These are phyloP conservation scores for Lycocorax pyrrhopterus DNA, from an alignment of 2,113 vertebrate genomes.

Conservation along the genomic window DNA sequence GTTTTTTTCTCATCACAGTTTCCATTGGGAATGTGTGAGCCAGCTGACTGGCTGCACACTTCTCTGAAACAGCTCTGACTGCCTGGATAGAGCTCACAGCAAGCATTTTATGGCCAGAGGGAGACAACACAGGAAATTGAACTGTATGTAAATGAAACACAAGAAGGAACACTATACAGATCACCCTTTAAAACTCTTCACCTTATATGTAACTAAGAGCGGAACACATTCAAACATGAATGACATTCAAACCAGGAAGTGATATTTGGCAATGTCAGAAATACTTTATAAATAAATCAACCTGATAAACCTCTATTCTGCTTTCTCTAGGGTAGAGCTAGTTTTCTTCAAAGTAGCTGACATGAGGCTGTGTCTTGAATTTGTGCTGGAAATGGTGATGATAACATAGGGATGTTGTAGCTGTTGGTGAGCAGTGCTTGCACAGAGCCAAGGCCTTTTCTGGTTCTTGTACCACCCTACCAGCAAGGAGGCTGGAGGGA, in stretches of 20 bases:
- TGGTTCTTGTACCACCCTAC: neutral
- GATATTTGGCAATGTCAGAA: neutral
- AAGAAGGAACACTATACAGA: neutral
- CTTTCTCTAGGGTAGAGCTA: neutral
- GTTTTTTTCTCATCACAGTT: neutral
- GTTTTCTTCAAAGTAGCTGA: neutral
- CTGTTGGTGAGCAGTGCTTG: fast-evolving
- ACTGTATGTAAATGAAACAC: neutral
- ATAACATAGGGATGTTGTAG: neutral
- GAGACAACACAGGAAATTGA: neutral
- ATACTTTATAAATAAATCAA: neutral
- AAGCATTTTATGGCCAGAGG: neutral
- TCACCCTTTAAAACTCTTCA: neutral
- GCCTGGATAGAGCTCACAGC: neutral
- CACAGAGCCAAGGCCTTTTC: neutral
- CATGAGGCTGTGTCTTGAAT: neutral
- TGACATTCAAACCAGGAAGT: neutral
- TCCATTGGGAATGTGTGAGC: neutral
- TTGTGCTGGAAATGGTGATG: neutral
- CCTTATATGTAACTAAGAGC: neutral
- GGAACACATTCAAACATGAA: neutral
- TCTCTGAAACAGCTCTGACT: neutral
- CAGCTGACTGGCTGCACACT: neutral
- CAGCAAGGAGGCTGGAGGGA: neutral
- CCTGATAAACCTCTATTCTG: neutral